Evolutionary conservation across 2,888 invertebrate species (phyloP), one percentile per base, ranked within the genome.

Genomic region (Dorcus parallelipipedus): DNA sequence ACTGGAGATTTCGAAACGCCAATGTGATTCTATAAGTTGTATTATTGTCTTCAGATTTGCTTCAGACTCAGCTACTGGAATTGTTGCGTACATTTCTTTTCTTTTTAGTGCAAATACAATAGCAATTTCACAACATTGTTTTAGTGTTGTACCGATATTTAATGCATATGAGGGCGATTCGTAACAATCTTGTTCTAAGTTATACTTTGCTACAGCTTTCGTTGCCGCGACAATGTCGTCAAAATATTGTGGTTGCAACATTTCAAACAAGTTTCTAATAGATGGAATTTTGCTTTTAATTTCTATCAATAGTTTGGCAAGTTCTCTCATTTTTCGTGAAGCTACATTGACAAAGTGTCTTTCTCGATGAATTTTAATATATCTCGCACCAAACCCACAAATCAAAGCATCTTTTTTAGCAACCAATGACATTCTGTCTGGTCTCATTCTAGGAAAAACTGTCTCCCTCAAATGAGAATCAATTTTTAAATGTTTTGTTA

Each of bases 21-120:
- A 62, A 42, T 65, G 23, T 8, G 23, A 23, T 50, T 52, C 55
- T 49, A 66, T 54, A 2, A 68, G 39, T 41, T 66, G 61, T 50
- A 64, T 66, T 45, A 66, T 38, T 17, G 56, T 63, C 62, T 59
- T 62, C 9, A 68, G 41, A n/a, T 66, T 58, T 5, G 60, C 54
- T 56, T 67, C 63, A 8, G 48, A 49, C 41, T 60, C 54, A 9
- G 56, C 60, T 2, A 50, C n/a, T 6, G 23, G 10, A 8, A 56
- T 38, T 23, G 54, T 51, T 9, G n/a, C 41, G 38, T 14, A 55
- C 9, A 62, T 45, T 10, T 61, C 26, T 33, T 59, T 56, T 62
- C 52, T 62, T 58, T 64, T 65, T 26, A 60, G 45, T 7, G 53
- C 59, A 54, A 42, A 59, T 20, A 60, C 9, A 8, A 65, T 48